Percentiles rank a stretch among this genome's conserved stretches.
Conservation (phyloP, 2,113 vertebrate genomes). For the Chamaea fasciata region DNA sequence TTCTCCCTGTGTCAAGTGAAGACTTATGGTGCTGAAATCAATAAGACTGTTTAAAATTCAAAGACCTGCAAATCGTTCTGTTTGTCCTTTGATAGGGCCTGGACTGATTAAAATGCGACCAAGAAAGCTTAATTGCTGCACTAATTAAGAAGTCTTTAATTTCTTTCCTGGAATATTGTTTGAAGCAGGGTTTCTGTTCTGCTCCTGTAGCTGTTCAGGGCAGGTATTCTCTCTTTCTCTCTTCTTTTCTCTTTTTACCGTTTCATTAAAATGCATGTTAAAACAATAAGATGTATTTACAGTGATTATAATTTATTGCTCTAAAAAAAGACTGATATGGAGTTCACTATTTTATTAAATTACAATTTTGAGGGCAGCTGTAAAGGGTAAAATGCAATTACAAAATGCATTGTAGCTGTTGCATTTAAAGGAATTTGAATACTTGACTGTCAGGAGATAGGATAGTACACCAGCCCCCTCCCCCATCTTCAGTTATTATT, state of each 20-base stretch:
- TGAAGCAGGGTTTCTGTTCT: conserved; percentile 71
- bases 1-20: conserved; percentile 76
- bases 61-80: conserved; percentile 85
- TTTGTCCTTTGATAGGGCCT: conserved; percentile 87
- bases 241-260: neutral
- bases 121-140: conserved; percentile 85
- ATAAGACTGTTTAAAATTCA: conserved; percentile 86
- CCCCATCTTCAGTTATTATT: conserved; percentile 14
- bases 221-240: conserved; percentile 61
- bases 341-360: conserved; percentile 61
- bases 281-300: conserved; percentile 41
- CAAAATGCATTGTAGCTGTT: conserved; percentile 64
- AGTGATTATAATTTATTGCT: conserved; percentile 65
- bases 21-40: conserved; percentile 79
- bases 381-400: conserved; percentile 60
- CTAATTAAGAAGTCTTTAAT: conserved; percentile 89
- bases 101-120: conserved; percentile 85
- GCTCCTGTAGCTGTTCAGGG: conserved; percentile 66
- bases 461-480: neutral
- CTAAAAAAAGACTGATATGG: conserved; percentile 29
- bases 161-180: conserved; percentile 82
- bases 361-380: conserved; percentile 55
- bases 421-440: conserved; percentile 50
- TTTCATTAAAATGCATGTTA: conserved; percentile 45
- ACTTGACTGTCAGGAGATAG: conserved; percentile 62